Conservation (phyloP, 2,888 invertebrate genomes). For the Leptinotarsa peninsularis region DNA sequence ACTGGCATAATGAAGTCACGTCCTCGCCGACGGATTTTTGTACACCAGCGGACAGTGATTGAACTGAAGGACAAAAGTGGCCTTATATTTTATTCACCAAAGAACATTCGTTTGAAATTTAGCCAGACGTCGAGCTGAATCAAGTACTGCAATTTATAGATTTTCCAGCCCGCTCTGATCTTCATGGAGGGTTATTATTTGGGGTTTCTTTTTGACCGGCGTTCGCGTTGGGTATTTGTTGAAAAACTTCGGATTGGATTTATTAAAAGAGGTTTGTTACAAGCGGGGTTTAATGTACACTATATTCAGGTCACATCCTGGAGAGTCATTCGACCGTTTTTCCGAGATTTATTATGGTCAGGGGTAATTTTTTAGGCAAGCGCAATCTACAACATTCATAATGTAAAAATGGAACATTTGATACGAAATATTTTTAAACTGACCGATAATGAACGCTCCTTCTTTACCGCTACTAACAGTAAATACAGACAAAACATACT, state of each 20-base stretch:
- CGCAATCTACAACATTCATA: too few species aligned
- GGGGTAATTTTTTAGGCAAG: too few species aligned
- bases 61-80: constrained; percentile 59
- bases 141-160: constrained; percentile 47
- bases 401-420: too few species aligned
- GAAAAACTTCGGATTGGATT: background rate
- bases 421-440: too few species aligned
- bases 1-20: constrained; percentile 54
- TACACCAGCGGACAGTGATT: constrained; percentile 60
- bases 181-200: constrained; percentile 42
- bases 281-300: constrained; percentile 31
- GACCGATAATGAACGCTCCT: too few species aligned
- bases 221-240: constrained; percentile 7
- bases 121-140: constrained; percentile 57
- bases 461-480: too few species aligned
- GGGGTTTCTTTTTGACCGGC: background rate
- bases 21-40: constrained; percentile 50
- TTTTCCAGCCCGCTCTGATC: constrained; percentile 25
- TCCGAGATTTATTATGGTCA: constrained; percentile 4
- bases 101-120: constrained; percentile 60
- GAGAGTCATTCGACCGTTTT: background rate
- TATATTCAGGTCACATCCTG: constrained; percentile 25
- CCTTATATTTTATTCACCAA: constrained; percentile 63
- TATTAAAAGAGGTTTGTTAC: constrained; percentile 26
- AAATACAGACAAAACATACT: too few species aligned